These are phyloP conservation scores for Ormyrus pomaceus DNA, from an alignment of 2,888 invertebrate species.

Conservation along the genomic window DNA sequence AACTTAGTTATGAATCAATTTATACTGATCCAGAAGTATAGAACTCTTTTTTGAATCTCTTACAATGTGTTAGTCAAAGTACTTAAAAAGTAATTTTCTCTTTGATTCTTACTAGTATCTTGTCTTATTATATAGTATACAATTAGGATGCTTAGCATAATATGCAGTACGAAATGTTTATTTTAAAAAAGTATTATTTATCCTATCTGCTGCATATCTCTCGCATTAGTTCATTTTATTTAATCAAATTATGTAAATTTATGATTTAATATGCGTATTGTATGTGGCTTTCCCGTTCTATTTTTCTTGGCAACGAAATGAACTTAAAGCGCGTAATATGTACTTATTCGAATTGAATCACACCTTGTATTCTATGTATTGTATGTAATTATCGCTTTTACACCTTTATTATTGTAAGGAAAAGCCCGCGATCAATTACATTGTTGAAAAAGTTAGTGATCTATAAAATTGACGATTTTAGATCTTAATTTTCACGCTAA, in stretches of 20 bases:
- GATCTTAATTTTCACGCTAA: conserved; percentile 18
- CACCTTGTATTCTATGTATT: conserved; percentile 16
- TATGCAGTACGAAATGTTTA: neutral
- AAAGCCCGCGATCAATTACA: conserved; percentile 12
- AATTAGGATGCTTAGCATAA: neutral
- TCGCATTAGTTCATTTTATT: conserved; percentile 18
- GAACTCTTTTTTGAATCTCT: conserved; percentile 25
- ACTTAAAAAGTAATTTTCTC: conserved; percentile 2
- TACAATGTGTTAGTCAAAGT: neutral
- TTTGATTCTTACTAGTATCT: neutral
- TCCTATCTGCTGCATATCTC: conserved; percentile 30
- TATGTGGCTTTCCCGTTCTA: conserved; percentile 36
- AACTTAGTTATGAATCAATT: too few species aligned
- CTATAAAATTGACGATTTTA: conserved; percentile 33
- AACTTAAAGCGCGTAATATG: conserved; percentile 34
- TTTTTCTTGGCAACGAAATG: neutral
- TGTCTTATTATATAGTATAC: conserved; percentile 6
- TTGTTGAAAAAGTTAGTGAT: conserved; percentile 7
- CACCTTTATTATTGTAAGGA: conserved; percentile 21
- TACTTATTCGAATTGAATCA: conserved; percentile 46
- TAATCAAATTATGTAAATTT: conserved; percentile 13
- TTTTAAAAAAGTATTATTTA: conserved; percentile 15
- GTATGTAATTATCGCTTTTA: conserved; percentile 35
- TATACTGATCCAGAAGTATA: neutral
- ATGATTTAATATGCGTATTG: conserved; percentile 14